Evolutionary conservation across 2,797 vertebrate genomes (phyloP).

Genomic region (Malurus splendens): DNA sequence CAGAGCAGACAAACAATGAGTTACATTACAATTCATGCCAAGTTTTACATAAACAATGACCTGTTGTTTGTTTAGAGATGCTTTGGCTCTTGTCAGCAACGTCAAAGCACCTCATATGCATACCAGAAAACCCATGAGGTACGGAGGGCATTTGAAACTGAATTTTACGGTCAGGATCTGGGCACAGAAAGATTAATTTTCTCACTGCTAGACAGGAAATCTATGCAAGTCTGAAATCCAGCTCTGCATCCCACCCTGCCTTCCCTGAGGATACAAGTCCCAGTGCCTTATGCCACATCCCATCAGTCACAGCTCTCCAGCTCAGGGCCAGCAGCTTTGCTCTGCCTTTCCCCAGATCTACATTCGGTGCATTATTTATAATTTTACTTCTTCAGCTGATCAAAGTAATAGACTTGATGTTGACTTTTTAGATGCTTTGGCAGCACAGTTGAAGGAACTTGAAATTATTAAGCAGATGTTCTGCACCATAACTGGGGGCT

Average conservation of each 20-base stretch:
- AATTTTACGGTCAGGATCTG: not conserved
- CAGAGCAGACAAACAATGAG: not conserved
- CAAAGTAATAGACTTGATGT: constrained; percentile 3
- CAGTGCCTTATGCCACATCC: not conserved
- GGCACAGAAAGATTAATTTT: not conserved
- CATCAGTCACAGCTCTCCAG: accelerated
- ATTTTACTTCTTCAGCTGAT: not conserved
- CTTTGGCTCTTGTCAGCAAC: not conserved
- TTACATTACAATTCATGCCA: not conserved
- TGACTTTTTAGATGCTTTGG: constrained; percentile 28
- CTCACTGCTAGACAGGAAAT: not conserved
- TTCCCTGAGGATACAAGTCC: not conserved
- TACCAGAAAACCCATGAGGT: not conserved
- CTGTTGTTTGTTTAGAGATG: not conserved
- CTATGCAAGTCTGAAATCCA: not conserved
- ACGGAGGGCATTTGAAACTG: not conserved
- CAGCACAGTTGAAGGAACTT: constrained; percentile 20
- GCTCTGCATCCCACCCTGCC: not conserved
- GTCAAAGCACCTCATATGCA: not conserved
- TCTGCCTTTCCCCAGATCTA: not conserved
- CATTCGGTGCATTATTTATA: not conserved
- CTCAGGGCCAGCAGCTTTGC: not conserved
- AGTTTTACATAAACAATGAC: not conserved
- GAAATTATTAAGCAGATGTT: constrained; percentile 69
- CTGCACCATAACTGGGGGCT: not conserved